phyloP scores from a whole-genome alignment of 2,888 invertebrate genomes.

The Operophtera brumata region DNA sequence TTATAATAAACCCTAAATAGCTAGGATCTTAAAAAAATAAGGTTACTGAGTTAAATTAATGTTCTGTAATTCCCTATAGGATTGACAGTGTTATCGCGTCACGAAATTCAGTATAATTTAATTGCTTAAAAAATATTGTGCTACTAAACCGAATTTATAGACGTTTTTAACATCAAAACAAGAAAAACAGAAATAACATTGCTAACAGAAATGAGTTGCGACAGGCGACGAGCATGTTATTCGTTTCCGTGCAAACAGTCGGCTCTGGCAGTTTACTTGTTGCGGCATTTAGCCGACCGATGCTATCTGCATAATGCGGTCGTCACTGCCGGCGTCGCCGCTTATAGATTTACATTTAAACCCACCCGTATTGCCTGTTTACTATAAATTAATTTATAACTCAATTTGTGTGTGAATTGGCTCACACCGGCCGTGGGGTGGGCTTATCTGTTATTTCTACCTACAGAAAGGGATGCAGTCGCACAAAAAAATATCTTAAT shows the following conservation, averaged over 20 bases:
- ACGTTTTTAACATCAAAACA: no score
- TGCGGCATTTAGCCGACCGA: constrained; percentile 72
- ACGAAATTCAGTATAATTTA: no score
- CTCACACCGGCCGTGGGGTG: neutral
- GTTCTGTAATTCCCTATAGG: no score
- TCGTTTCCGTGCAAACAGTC: constrained; percentile 47
- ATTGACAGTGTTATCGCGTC: no score
- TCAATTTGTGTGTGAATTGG: constrained; percentile 21
- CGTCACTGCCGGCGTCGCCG: constrained; percentile 55
- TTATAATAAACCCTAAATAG: no score
- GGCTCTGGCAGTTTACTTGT: constrained; percentile 69
- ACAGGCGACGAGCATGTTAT: constrained; percentile 31
- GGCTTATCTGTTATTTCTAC: neutral
- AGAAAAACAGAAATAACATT: no score
- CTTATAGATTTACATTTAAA: constrained; percentile 70
- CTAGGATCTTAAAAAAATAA: no score
- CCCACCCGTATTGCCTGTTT: constrained; percentile 56
- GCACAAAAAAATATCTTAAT: no score
- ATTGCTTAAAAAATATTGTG: no score
- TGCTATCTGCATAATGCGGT: constrained; percentile 75
- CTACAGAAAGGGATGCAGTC: no score
- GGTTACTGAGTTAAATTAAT: no score
- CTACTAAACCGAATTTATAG: no score
- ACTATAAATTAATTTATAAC: constrained; percentile 35
- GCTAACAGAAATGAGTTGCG: constrained; percentile 1